Evolutionary conservation across 2,797 vertebrate genomes (phyloP).

Genomic region (Avahi laniger): DNA sequence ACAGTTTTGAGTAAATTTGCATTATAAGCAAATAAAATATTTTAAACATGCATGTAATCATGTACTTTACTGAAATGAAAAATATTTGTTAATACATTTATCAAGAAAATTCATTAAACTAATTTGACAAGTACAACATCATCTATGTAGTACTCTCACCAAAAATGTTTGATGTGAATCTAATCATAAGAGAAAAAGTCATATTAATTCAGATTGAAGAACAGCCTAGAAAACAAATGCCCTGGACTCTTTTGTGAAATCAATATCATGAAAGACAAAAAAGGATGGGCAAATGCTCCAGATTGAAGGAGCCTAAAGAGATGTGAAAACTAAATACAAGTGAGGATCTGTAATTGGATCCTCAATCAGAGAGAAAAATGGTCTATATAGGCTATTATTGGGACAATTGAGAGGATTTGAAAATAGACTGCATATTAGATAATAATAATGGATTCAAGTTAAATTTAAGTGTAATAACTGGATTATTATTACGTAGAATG

Average conservation of each 20-base stretch:
- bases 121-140: not conserved
- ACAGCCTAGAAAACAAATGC: not conserved
- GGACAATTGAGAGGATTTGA: not conserved
- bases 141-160: not conserved
- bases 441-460: not conserved
- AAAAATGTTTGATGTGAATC: conserved; percentile 23
- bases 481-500: not conserved
- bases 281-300: not conserved
- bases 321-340: not conserved
- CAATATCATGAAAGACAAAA: not conserved
- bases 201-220: not conserved
- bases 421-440: not conserved
- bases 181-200: not conserved
- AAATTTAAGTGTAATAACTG: not conserved
- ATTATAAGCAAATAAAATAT: conserved; percentile 13
- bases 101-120: not conserved
- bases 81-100: not conserved
- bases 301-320: not conserved
- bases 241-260: not conserved
- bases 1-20: conserved; percentile 17
- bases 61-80: conserved; percentile 48
- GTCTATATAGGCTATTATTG: not conserved
- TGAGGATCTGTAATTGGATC: not conserved
- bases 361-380: not conserved
- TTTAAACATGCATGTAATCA: conserved; percentile 13